Percentiles rank a stretch among this genome's conserved stretches.
These are phyloP conservation scores for Goniozus legneri DNA, from an alignment of 1,140 invertebrate genomes.

Conservation along the genomic window DNA sequence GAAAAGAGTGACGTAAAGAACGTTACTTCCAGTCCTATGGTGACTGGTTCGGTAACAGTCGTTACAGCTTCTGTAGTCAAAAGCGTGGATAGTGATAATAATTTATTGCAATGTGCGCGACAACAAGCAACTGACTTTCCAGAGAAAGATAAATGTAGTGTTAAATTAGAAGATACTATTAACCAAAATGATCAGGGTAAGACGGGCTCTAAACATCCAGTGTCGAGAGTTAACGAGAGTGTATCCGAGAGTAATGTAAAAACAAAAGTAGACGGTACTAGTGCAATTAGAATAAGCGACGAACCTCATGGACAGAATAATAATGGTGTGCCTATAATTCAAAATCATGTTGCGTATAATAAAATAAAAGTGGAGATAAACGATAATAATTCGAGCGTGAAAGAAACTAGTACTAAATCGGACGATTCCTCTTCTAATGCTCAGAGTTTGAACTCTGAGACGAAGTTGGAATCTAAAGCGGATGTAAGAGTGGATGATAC, in stretches of 20 bases:
- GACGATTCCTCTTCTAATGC: slow-evolving; percentile 21
- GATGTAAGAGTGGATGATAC: slow-evolving; percentile 44
- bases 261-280: slow-evolving; percentile 21
- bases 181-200: slow-evolving; percentile 33
- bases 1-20: slow-evolving; percentile 22
- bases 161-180: slow-evolving; percentile 30
- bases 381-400: slow-evolving; percentile 20
- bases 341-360: slow-evolving; percentile 46
- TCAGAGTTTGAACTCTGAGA: slow-evolving; percentile 23
- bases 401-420: slow-evolving; percentile 10
- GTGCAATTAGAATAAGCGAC: slow-evolving; percentile 33
- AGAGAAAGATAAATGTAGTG: slow-evolving; percentile 23
- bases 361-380: slow-evolving; percentile 33
- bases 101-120: slow-evolving; percentile 36
- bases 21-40: slow-evolving; percentile 25
- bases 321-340: slow-evolving; percentile 48
- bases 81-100: slow-evolving; percentile 34
- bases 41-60: slow-evolving; percentile 29
- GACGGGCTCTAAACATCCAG: slow-evolving; percentile 21
- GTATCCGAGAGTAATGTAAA: slow-evolving; percentile 19
- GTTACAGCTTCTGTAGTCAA: slow-evolving; percentile 19
- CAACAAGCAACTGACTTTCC: slow-evolving; percentile 28
- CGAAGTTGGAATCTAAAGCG: slow-evolving; percentile 33
- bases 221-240: slow-evolving; percentile 20
- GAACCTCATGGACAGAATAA: slow-evolving; percentile 40